These are phyloP conservation scores for Rhynchonycteris naso DNA, from an alignment of 2,797 vertebrate species.

Conservation along the genomic window DNA sequence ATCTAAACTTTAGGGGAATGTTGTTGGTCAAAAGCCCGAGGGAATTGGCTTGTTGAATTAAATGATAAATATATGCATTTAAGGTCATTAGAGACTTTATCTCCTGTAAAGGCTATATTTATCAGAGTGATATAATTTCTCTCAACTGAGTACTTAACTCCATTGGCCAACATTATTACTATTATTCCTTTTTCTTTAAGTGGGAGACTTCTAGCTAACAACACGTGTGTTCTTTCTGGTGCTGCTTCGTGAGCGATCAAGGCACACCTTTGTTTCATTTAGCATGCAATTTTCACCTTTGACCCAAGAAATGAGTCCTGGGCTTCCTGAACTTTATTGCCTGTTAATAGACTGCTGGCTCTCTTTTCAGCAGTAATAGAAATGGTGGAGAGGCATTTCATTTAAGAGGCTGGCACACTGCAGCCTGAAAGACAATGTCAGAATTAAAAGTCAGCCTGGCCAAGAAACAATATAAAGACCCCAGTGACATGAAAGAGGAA, in stretches of 20 bases:
- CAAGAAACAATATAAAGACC: constrained; percentile 73
- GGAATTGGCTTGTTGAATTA: constrained; percentile 71
- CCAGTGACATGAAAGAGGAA: constrained; percentile 79
- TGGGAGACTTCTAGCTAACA: constrained; percentile 80
- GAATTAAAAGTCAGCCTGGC: constrained; percentile 80
- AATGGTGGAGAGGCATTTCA: constrained; percentile 88
- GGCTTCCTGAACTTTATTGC: constrained; percentile 92
- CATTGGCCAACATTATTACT: constrained; percentile 69
- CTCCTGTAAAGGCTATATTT: constrained; percentile 80
- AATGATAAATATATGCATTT: constrained; percentile 78
- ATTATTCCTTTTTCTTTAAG: constrained; percentile 84
- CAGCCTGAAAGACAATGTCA: constrained; percentile 87
- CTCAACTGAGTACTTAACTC: constrained; percentile 80
- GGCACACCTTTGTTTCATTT: constrained; percentile 91
- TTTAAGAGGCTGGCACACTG: constrained; percentile 88
- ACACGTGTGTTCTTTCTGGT: constrained; percentile 78
- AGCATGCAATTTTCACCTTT: constrained; percentile 90
- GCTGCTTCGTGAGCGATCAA: constrained; percentile 87
- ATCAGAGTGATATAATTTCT: constrained; percentile 81
- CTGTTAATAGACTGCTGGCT: constrained; percentile 92
- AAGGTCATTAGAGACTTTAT: constrained; percentile 78
- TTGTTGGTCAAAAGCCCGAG: constrained; percentile 56
- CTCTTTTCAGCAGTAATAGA: constrained; percentile 89
- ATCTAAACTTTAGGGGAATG: constrained; percentile 61
- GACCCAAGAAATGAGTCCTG: constrained; percentile 90